A percentile compares a stretch with the other conserved stretches of the same genome.
Conservation (phyloP, 1,140 invertebrate genomes). For the Saxidomus purpurata region DNA sequence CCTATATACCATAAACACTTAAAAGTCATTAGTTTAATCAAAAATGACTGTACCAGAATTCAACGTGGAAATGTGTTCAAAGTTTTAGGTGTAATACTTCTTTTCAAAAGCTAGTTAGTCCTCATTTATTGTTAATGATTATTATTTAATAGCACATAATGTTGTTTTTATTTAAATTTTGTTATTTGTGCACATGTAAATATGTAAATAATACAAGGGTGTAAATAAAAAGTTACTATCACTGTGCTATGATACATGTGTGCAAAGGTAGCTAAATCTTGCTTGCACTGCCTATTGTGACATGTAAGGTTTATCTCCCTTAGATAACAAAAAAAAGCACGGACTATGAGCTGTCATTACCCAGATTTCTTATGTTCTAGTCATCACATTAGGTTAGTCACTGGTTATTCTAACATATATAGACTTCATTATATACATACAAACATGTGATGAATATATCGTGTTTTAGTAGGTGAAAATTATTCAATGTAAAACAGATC, state of each 20-base stretch:
- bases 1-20: too few species aligned
- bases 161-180: conserved; percentile 29
- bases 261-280: conserved; percentile 35
- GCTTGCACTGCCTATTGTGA: background rate
- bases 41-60: too few species aligned
- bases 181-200: conserved; percentile 46
- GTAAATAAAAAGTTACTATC: conserved; percentile 10
- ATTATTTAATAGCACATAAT: conserved; percentile 9
- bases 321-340: background rate
- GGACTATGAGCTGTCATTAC: background rate
- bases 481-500: too few species aligned
- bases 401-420: background rate
- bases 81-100: background rate
- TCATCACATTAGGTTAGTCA: conserved; percentile 31
- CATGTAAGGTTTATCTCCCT: conserved; percentile 13
- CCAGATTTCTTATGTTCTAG: conserved; percentile 31
- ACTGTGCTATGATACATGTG: background rate
- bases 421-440: background rate
- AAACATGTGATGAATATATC: background rate
- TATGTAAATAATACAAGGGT: conserved; percentile 7
- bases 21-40: too few species aligned
- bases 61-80: conserved; percentile 14
- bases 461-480: too few species aligned
- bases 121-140: conserved; percentile 23
- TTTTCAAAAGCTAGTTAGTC: conserved; percentile 19